Evolutionary conservation across 2,888 invertebrate genomes (phyloP), one percentile per base, ranked within the genome.

Genomic region (Zhengitettix transpicula): DNA sequence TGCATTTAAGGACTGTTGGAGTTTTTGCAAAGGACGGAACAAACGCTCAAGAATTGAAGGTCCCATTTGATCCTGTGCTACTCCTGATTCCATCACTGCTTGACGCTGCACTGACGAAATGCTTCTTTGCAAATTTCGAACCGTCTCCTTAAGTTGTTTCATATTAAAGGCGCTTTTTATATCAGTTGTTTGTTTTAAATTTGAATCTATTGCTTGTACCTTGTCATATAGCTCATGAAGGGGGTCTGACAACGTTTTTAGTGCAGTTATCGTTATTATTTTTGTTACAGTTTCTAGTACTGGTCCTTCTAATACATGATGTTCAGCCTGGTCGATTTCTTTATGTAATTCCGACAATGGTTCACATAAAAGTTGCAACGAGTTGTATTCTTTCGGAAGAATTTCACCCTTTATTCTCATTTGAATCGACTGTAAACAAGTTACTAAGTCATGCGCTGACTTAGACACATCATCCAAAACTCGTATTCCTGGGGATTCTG

Each of bases 171-270:
- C 40, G 1, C 8, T 40, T 10, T 11, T 10, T 9, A 10, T 40
- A 14, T 15, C 16, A 17, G 16, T 17, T 12, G 11, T 17, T 5
- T 47, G n/a, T n/a, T 47, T 12, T 12, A 47, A n/a, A 14, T 17
- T n/a, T 1, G n/a, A n/a, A 10, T 16, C 55, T 10, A 40, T 14
- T 16, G n/a, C 15, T 14, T 55, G 40, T n/a, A 55, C 55, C 9
- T 40, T n/a, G 40, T 40, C 52, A 9, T n/a, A 17, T 41, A 60
- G 16, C 12, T 56, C 52, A 42, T 62, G 60, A 8, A 67, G 42
- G n/a, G 68, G 67, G 12, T 62, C 60, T 7, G 63, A 14, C 2
- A 68, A 61, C 40, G 62, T 56, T 28, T 65, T 62, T 47, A 68
- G 47, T 9, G 65, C 41, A 3, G 62, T 42, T 9, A 61, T 16